Base-by-base conservation (phyloP, 2,113 vertebrate species). In the Corythornis madagascariensis region DNA sequence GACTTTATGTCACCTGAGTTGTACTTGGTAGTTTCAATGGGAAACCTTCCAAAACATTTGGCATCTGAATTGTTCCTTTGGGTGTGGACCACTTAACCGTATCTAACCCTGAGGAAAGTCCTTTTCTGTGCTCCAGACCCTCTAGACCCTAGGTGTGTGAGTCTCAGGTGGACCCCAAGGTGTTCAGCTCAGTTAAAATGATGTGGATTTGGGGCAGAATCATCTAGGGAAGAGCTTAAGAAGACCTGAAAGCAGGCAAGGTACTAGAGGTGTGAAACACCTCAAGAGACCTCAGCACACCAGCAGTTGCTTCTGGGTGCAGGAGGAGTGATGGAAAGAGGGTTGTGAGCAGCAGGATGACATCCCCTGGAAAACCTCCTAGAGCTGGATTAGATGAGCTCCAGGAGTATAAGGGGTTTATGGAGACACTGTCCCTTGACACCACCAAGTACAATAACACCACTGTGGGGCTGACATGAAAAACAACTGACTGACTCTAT, bases 381-480 rank as follows among this genome's bases (percentile, higher is more conserved):
- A 35, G 33, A 61, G 11, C 11, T 72, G 35, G 5, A 42, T 57
- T 56, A 83, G 18, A 43, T 55, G 31, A 55, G 64, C 19, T 72
- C 33, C 29, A 43, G 26, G 40, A 40, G 3, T 29, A 4, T 4
- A 31, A 3, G 13, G 65, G 6, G 3, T 81, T 88, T 67, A 50
- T 57, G 25, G 71, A 48, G 35, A 73, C 8, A 10, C 0, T 95
- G 2, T 55, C 26, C 38, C 40, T 40, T 42, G 16, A 77, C 38
- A 22, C 17, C 43, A 50, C 5, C 16, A 73, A 70, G 9, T 7
- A 9, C 26, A 29, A 16, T 31, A 28, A 55, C 5, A 55, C 4
- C 16, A 4, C 1, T 35, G 13, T 38, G 33, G 31, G 43, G 11
- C 16, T 81, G 33, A 74, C 0, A 0, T 47, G 42, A 81, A 52